Base-by-base conservation (phyloP, 2,888 invertebrate genomes). In the Hydrotaea diabolus region DNA sequence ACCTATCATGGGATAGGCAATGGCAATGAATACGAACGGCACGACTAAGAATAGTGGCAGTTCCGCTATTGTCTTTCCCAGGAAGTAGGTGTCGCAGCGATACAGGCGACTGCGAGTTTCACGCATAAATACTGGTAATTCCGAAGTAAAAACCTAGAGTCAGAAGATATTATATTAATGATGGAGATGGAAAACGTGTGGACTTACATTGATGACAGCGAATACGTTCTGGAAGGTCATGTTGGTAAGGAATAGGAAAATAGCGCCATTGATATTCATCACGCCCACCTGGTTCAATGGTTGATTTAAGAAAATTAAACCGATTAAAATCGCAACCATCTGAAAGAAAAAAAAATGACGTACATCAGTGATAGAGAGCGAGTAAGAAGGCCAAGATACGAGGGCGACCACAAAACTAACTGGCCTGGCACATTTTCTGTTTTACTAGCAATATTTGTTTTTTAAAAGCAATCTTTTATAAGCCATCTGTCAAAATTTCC, bases 161-260 rank as follows among this genome's bases (percentile, higher is more conserved):
- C 80, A 94, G n/a, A 59, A 53, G 8, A 39, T 1, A 39, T 39
- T 39, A 1, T 9, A 9, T 11, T n/a, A 15, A 36, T 75, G 2
- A 36, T 36, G 11, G 21, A 11, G 2, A 31, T 23, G 46, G 53
- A 3, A 43, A 0, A 5, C 15, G 4, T 53, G n/a, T 19, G 55
- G 13, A 87, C 96, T 95, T 93, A 98, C 98, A 92, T 96, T 97
- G 81, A 98, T 96, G 57, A 98, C 98, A 83, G 98, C 97, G 90
- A 98, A 98, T n/a, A 98, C 95, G 92, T 98, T 98, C 89, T 97
- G 97, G 92, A 98, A 98, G 7, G 98, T 98, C 96, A 98, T 96
- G 90, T 97, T 98, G 17, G 97, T 97, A 69, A 98, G 94, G 91
- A 98, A 96, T 90, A 98, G 95, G 92, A 98, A 98, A 77, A 98